A percentile compares a stretch with the other conserved stretches of the same genome.
phyloP scores from a whole-genome alignment of 2,888 invertebrate genomes.

The Coenonympha glycerion region DNA sequence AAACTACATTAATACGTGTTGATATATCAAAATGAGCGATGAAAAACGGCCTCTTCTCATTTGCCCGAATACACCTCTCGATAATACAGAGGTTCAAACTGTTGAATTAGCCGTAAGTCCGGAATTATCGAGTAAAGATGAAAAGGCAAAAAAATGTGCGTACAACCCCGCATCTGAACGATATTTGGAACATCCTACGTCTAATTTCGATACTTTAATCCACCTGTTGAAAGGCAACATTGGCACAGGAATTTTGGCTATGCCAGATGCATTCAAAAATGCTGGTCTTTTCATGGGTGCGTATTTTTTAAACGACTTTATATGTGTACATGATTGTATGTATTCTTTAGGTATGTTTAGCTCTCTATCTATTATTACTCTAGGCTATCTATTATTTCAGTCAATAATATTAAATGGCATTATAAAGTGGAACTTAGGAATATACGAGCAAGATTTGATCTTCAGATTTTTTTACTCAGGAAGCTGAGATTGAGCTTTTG shows the following conservation, averaged over 20 bases:
- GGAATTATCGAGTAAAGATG: slow-evolving; percentile 36
- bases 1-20: not conserved
- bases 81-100: slow-evolving; percentile 52
- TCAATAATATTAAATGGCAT: too few relatives aligned
- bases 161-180: slow-evolving; percentile 80
- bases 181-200: slow-evolving; percentile 84
- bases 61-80: slow-evolving; percentile 53
- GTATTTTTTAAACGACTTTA: too few relatives aligned
- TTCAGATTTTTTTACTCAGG: too few relatives aligned
- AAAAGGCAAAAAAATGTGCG: slow-evolving; percentile 49
- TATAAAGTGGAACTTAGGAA: too few relatives aligned
- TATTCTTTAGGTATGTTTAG: too few relatives aligned
- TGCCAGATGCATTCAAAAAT: slow-evolving; percentile 96
- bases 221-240: slow-evolving; percentile 84
- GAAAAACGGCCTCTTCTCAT: slow-evolving; percentile 83
- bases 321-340: too few relatives aligned
- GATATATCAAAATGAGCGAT: slow-evolving; percentile 70
- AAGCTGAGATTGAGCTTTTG: too few relatives aligned
- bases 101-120: slow-evolving; percentile 53
- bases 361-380: too few relatives aligned
- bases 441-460: too few relatives aligned
- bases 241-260: slow-evolving; percentile 96
- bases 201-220: slow-evolving; percentile 85
- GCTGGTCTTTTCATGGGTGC: slow-evolving; percentile 89
- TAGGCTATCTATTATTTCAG: too few relatives aligned